Evolutionary conservation across 2,797 vertebrate genomes (phyloP), one percentile per base, ranked within the genome.

Genomic region (Schizopygopsis malacanthus): DNA sequence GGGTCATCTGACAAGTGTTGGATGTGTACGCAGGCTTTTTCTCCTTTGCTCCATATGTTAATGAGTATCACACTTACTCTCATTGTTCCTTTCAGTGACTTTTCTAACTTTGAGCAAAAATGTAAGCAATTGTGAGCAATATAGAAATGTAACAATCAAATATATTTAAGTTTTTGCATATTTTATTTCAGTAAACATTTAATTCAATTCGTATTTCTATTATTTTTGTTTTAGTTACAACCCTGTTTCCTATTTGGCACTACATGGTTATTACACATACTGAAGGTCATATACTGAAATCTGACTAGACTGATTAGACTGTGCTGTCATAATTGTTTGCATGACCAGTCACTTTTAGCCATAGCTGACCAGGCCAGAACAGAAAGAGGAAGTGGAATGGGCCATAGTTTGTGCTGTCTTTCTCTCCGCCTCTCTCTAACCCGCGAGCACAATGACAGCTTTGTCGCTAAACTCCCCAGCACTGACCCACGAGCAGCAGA

Each of bases 41-140:
- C 90, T 75, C 88, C 88, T 28, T 28, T 28, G 25, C 25, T 90
- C 92, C 93, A 94, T 93, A 94, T 95, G 94, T 92, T 93, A 88
- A 91, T 91, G 90, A 91, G 81, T 81, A 78, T 28, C 67, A 6
- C 69, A 90, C 86, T 77, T 76, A 84, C 87, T 85, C 82, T 85
- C 76, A 90, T 85, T 90, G 83, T 90, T 75, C 61, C 69, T 87
- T 71, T 90, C 76, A 61, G 65, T 18, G 43, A 75, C 18, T 45
- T 45, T 11, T 45, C 43, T 43, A 9, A 43, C 10, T 43, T 11
- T 43, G 43, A 43, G 9, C 43, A 43, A 45, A 45, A 11, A 45
- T 45, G 9, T 45, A 45, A 45, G 43, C 43, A 45, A 10, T 45
- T 45, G 3, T 45, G 2, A 45, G 43, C 43, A 11, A 11, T 45